These are phyloP conservation scores for Zaprionus davidi DNA, from an alignment of 1,140 invertebrate species.

Conservation along the genomic window DNA sequence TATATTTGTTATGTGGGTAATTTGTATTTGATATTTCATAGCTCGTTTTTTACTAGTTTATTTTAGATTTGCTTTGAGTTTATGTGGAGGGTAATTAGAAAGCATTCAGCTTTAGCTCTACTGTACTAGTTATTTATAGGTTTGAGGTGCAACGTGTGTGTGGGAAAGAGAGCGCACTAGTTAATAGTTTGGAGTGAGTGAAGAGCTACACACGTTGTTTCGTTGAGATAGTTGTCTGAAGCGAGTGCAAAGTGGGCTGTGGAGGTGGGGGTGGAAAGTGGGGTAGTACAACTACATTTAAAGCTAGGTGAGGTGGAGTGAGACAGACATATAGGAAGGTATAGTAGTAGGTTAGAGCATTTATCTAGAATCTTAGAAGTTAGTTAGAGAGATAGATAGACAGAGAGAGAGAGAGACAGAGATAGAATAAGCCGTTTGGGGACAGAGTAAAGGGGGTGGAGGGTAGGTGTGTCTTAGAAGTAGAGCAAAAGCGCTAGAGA, in stretches of 20 bases:
- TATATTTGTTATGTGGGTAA: slow-evolving; percentile 76
- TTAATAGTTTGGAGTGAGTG: slow-evolving; percentile 54
- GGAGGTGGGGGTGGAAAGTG: slow-evolving; percentile 45
- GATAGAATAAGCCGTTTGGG: slow-evolving; percentile 50
- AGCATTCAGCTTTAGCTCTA: slow-evolving; percentile 67
- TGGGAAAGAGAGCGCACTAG: slow-evolving; percentile 66
- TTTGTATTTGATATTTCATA: slow-evolving; percentile 82
- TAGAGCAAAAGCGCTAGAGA: slow-evolving; percentile 75
- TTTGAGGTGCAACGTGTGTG: slow-evolving; percentile 71
- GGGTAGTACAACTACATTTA: slow-evolving; percentile 61
- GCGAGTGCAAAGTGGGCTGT: slow-evolving; percentile 69
- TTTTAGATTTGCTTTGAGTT: slow-evolving; percentile 63
- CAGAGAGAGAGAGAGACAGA: slow-evolving; percentile 41
- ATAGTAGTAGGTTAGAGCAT: slow-evolving; percentile 56
- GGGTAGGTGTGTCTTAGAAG: slow-evolving; percentile 59
- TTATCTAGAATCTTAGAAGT: slow-evolving; percentile 28
- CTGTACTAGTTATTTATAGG: slow-evolving; percentile 52
- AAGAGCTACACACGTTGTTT: slow-evolving; percentile 75
- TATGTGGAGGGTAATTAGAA: slow-evolving; percentile 60
- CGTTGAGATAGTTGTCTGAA: slow-evolving; percentile 46
- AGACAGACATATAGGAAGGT: slow-evolving; percentile 42
- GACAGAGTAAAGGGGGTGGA: slow-evolving; percentile 41
- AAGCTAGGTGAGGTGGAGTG: slow-evolving; percentile 58
- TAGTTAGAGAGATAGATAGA: slow-evolving; percentile 45
- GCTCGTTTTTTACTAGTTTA: slow-evolving; percentile 69